These are phyloP conservation scores for Zaprionus gabonicus DNA, from an alignment of 1,140 invertebrate genomes.

Conservation along the genomic window DNA sequence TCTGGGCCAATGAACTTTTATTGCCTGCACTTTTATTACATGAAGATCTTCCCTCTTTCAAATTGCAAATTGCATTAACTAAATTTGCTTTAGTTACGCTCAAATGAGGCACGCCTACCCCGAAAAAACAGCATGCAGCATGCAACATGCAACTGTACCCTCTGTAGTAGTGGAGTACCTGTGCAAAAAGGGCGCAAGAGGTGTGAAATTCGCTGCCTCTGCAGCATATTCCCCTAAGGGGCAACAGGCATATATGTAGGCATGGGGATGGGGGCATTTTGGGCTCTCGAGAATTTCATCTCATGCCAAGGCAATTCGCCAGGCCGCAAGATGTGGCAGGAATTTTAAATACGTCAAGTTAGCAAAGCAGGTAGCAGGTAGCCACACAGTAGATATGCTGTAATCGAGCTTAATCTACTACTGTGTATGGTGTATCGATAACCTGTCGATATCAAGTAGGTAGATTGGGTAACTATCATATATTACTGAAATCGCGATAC, in stretches of 20 bases:
- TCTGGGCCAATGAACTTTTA: slow-evolving; percentile 54
- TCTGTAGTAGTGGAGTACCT: neutral
- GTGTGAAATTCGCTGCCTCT: slow-evolving; percentile 71
- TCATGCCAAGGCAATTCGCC: slow-evolving; percentile 72
- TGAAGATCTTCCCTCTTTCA: neutral
- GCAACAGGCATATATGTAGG: slow-evolving; percentile 19
- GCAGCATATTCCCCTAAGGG: slow-evolving; percentile 64
- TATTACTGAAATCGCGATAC: no score
- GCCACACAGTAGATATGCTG: neutral
- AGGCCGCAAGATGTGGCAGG: slow-evolving; percentile 64
- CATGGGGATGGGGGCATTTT: slow-evolving; percentile 6
- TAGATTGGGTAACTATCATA: no score
- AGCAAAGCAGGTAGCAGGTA: slow-evolving; percentile 25
- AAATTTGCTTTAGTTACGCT: slow-evolving; percentile 52
- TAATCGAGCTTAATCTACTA: neutral
- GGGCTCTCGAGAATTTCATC: slow-evolving; percentile 63
- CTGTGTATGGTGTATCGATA: no score
- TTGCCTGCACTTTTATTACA: slow-evolving; percentile 45
- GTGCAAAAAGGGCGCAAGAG: slow-evolving; percentile 48
- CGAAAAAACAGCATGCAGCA: slow-evolving; percentile 3
- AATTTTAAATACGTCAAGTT: slow-evolving; percentile 70
- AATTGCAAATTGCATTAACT: slow-evolving; percentile 48
- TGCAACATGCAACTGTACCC: slow-evolving; percentile 59
- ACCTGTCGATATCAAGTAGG: no score
- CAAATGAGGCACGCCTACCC: slow-evolving; percentile 60